Evolutionary conservation across 2,113 vertebrate genomes (phyloP).

Genomic region (Anolis carolinensis): DNA sequence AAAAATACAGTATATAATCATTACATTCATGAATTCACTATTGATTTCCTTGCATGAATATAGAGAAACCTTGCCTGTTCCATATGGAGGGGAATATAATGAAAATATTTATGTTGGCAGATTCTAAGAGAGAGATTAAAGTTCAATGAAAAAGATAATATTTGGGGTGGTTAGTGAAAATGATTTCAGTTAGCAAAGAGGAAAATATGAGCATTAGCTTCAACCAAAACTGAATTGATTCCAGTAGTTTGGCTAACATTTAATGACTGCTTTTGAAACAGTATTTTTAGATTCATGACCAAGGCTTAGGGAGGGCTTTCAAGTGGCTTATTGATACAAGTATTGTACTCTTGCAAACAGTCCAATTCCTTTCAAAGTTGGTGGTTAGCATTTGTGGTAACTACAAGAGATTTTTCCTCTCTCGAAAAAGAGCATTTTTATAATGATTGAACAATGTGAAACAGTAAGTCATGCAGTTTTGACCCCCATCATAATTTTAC

Average conservation of each 20-base stretch:
- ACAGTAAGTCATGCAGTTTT: not conserved
- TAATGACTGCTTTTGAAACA: slow-evolving; percentile 15
- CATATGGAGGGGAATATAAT: not conserved
- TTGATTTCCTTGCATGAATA: slow-evolving; percentile 29
- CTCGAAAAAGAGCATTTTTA: not conserved
- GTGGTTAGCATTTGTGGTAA: not conserved
- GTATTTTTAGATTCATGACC: not conserved
- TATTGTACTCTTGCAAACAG: not conserved
- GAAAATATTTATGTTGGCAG: slow-evolving; percentile 20
- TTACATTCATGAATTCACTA: not conserved
- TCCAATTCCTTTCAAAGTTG: not conserved
- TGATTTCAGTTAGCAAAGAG: slow-evolving; percentile 3
- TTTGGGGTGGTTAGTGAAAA: not conserved
- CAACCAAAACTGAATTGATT: slow-evolving; percentile 22
- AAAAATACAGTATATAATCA: slow-evolving; percentile 29
- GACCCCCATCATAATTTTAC: not conserved
- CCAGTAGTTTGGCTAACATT: slow-evolving; percentile 3
- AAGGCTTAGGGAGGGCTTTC: not conserved
- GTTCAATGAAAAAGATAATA: not conserved
- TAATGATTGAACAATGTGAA: not conserved
- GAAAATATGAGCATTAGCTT: slow-evolving; percentile 14
- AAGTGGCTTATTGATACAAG: not conserved
- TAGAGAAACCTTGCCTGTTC: slow-evolving; percentile 2
- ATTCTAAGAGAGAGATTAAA: slow-evolving; percentile 18
- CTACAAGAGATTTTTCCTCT: not conserved